Base-by-base conservation (phyloP, 2,888 invertebrate species). In the Agonopterix subpropinquella region DNA sequence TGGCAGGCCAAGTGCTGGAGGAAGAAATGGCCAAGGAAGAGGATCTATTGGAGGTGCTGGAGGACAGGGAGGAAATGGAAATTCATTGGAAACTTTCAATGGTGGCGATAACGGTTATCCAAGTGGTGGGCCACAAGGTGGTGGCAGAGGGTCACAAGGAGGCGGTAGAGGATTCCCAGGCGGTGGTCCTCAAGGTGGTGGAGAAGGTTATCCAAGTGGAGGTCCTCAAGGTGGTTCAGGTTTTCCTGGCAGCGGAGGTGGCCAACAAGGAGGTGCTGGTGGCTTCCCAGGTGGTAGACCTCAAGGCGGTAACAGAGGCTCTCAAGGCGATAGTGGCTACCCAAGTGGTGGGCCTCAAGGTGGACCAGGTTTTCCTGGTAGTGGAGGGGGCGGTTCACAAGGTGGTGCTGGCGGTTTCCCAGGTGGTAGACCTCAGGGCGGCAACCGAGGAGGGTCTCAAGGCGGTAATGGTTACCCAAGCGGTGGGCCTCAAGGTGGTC, bases 51-150 rank as follows among this genome's bases (percentile, higher is more conserved):
- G 43, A 39, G 18, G 28, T 10, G 36, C 35, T 41, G 36, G 43
- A 13, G n/a, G 15, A 10, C 15, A 10, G 9, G 44, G 44, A 44
- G 45, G 45, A 45, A 45, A 39, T 45, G 58, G 58, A 5, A 62
- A 60, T 4, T 61, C 58, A 44, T 57, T 60, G 11, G 53, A 49
- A 1, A 52, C 42, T 36, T 44, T 49, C 11, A 55, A 57, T 48
- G 56, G 64, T n/a, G 54, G 48, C n/a, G 55, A 50, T 13, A 53
- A 46, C 44, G 68, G 67, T 7, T 72, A 72, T 53, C 64, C 75
- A 47, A 64, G 64, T 45, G 73, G 70, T 41, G 64, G 70, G 49
- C 66, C 69, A 11, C 52, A 50, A 36, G 53, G 47, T 1, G 54
- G 53, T 53, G 53, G 39, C 43, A 52, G 53, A 51, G 7, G 44